Base-by-base conservation (phyloP, 2,888 invertebrate genomes). In the Perithous albicinctus region DNA sequence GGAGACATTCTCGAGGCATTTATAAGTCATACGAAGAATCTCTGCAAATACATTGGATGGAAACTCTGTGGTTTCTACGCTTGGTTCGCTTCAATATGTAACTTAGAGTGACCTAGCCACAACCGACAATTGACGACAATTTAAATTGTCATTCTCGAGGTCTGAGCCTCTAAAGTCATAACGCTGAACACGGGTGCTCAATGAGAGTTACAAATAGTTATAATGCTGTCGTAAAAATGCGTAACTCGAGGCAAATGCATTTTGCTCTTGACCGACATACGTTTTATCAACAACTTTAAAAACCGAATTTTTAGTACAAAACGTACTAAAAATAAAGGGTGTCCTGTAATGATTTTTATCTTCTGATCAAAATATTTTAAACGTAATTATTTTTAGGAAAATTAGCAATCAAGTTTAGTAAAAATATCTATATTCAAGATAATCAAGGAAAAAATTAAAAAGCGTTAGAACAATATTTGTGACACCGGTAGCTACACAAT, bases 41-140 rank as follows among this genome's bases (percentile, higher is more conserved):
- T 56, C 56, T 6, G 56, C 15, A 8, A 26, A 32, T 20, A 38
- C 35, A 61, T 63, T n/a, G n/a, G n/a, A n/a, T n/a, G n/a, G 61
- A 38, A 63, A 18, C 12, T 63, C 35, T 20, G 12, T 23, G 15
- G 38, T 20, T 35, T 61, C 61, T 63, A 10, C 12, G 61, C 20
- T 38, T 63, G 41, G n/a, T 63, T 63, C 41, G 63, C 26, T 63
- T 63, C 41, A 63, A 41, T 41, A 38, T 12, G 20, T 51, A 26
- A 38, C 54, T 26, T 23, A 20, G 69, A 48, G 64, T 66, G 67
- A 73, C 79, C 75, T 73, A 59, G 73, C 77, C 23, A 26, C 79
- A 84, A 83, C 82, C 83, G 82, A 48, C 79, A 85, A 84, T 84
- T 85, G 80, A 80, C 54, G 80, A 74, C 75, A 84, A 85, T 85